Conservation (phyloP, 2,113 vertebrate genomes). For the Leptodactylus fuscus region DNA sequence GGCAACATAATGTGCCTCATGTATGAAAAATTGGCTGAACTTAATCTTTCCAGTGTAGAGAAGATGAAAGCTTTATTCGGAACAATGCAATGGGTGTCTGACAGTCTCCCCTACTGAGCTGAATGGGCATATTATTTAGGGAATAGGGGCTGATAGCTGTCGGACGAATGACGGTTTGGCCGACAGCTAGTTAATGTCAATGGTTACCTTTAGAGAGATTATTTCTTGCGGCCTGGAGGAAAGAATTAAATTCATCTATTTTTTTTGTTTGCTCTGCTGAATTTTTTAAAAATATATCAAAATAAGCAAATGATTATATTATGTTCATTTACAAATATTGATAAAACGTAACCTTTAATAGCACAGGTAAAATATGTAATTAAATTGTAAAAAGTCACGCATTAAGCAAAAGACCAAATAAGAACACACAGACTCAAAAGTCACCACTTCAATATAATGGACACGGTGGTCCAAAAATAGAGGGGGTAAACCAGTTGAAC, state of each 20-base stretch:
- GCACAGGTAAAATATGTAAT: too few species aligned
- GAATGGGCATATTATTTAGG: not conserved
- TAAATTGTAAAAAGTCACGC: too few species aligned
- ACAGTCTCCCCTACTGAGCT: not conserved
- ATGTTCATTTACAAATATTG: not conserved
- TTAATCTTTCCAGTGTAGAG: not conserved
- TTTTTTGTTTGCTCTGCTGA: slow-evolving; percentile 65
- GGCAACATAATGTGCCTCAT: not conserved
- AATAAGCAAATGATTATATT: not conserved
- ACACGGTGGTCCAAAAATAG: too few species aligned
- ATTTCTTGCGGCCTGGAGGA: slow-evolving; percentile 51
- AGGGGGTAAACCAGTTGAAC: too few species aligned
- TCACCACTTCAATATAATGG: too few species aligned
- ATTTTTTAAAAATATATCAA: not conserved
- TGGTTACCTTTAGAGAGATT: not conserved
- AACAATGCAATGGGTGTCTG: not conserved
- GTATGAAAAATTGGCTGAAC: not conserved
- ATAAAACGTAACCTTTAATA: too few species aligned
- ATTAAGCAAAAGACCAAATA: too few species aligned
- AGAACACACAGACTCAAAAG: too few species aligned
- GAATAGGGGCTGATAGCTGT: not conserved
- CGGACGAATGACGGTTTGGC: not conserved
- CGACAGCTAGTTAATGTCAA: not conserved
- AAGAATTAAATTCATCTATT: slow-evolving; percentile 68
- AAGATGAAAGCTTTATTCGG: not conserved